Evolutionary conservation across 2,888 invertebrate species (phyloP).

Genomic region (Limnephilus rhombicus): DNA sequence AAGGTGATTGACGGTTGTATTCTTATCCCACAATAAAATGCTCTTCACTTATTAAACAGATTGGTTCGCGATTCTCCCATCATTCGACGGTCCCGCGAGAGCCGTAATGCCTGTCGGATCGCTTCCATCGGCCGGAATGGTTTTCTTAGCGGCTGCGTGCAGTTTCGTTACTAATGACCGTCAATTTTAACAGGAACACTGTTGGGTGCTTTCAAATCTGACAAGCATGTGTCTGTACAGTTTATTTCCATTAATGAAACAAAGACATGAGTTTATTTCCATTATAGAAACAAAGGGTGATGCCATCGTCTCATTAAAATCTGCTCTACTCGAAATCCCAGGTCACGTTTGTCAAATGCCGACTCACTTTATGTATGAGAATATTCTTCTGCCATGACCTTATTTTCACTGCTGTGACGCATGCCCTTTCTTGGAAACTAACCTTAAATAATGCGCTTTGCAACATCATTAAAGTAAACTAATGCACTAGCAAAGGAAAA

Average conservation of each 20-base stretch:
- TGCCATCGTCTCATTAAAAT: neutral
- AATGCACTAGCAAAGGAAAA: neutral
- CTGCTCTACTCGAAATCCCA: neutral
- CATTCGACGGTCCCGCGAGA: neutral
- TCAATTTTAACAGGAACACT: constrained; percentile 1
- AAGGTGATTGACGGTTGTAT: constrained; percentile 24
- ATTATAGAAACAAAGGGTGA: neutral
- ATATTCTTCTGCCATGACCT: neutral
- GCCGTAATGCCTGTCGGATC: neutral
- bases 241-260: too few species aligned
- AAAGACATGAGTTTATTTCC: neutral
- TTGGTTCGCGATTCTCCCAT: constrained; percentile 4
- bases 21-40: constrained; percentile 3
- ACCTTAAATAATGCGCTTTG: neutral
- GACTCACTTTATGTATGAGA: neutral
- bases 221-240: neutral
- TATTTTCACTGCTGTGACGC: neutral
- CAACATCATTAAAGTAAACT: neutral
- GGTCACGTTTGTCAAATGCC: neutral
- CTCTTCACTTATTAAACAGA: neutral
- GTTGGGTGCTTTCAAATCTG: neutral
- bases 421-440: neutral
- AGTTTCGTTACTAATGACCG: neutral
- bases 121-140: neutral
- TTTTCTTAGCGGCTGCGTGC: neutral